These are phyloP conservation scores for Amiota minor DNA, from an alignment of 2,888 invertebrate species.

Conservation along the genomic window DNA sequence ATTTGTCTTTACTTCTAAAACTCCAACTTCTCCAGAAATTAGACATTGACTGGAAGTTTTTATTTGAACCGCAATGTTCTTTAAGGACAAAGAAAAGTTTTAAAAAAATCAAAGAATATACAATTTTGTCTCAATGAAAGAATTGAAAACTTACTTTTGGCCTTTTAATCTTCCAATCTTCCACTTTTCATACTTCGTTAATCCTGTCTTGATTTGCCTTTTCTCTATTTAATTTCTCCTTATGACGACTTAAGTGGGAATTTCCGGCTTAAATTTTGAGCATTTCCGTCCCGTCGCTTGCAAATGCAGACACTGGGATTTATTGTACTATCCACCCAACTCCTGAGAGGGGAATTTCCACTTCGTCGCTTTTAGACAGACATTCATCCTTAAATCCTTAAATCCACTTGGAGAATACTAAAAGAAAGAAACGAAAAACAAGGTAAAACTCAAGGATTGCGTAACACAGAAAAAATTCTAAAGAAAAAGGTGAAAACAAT, in stretches of 20 bases:
- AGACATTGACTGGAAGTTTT: too few species aligned
- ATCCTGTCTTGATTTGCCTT: slow-evolving; percentile 8
- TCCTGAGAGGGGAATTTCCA: slow-evolving; percentile 1
- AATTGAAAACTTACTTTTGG: neutral
- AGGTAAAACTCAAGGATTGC: slow-evolving; percentile 36
- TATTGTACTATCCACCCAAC: neutral
- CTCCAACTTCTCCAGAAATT: too few species aligned
- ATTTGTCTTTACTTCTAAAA: too few species aligned
- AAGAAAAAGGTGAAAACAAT: slow-evolving; percentile 28
- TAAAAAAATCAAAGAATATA: too few species aligned
- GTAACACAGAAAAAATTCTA: slow-evolving; percentile 37
- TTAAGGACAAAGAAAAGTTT: too few species aligned
- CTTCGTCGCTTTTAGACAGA: slow-evolving; percentile 15
- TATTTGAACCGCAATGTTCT: neutral
- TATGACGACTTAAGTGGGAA: slow-evolving; percentile 36
- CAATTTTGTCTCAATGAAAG: neutral
- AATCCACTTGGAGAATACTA: neutral
- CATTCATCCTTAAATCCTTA: slow-evolving; percentile 3
- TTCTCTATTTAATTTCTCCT: neutral
- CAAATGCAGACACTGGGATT: neutral
- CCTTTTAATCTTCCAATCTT: neutral
- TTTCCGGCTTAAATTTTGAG: slow-evolving; percentile 37
- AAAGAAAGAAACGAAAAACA: neutral
- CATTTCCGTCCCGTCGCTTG: slow-evolving; percentile 41
- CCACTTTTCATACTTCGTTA: neutral